Percentiles rank a stretch among this genome's conserved stretches.
These are phyloP conservation scores for Diprion similis DNA, from an alignment of 1,140 invertebrate species.

Conservation along the genomic window DNA sequence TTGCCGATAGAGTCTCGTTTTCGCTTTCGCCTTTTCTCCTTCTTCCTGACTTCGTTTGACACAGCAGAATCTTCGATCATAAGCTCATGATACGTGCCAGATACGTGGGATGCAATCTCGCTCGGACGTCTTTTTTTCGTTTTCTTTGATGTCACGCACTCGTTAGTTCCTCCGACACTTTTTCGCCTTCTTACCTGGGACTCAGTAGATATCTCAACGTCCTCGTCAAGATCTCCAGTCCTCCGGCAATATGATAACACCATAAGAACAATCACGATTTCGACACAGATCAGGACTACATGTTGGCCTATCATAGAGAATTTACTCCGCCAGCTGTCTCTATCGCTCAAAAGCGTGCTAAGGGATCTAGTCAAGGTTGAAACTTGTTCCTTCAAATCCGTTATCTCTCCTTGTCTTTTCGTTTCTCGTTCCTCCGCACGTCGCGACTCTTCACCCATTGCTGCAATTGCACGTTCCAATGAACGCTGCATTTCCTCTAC, in stretches of 20 bases:
- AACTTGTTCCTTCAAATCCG: slow-evolving; percentile 67
- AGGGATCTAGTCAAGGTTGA: slow-evolving; percentile 64
- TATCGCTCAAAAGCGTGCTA: slow-evolving; percentile 68
- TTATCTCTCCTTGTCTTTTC: slow-evolving; percentile 70
- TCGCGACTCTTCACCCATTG: slow-evolving; percentile 76
- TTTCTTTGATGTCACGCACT: slow-evolving; percentile 53
- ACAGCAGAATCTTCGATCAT: slow-evolving; percentile 55
- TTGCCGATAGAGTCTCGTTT: slow-evolving; percentile 47
- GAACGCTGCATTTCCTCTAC: slow-evolving; percentile 92
- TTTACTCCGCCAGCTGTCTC: slow-evolving; percentile 69
- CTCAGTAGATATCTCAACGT: slow-evolving; percentile 11
- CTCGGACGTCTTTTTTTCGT: slow-evolving; percentile 72
- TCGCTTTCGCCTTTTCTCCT: slow-evolving; percentile 53
- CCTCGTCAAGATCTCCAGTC: slow-evolving; percentile 30
- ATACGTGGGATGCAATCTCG: slow-evolving; percentile 78
- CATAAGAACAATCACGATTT: slow-evolving; percentile 61
- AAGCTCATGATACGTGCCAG: slow-evolving; percentile 63
- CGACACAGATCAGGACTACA: slow-evolving; percentile 60
- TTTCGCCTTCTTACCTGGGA: slow-evolving; percentile 29
- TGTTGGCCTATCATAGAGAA: slow-evolving; percentile 66
- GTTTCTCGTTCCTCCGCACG: slow-evolving; percentile 75
- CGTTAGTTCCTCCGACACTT: slow-evolving; percentile 46
- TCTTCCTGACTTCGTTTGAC: slow-evolving; percentile 40
- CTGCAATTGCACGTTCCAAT: slow-evolving; percentile 80
- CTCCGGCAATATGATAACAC: slow-evolving; percentile 60